Base-by-base conservation (phyloP, 2,797 vertebrate species). In the Carduelis carduelis region DNA sequence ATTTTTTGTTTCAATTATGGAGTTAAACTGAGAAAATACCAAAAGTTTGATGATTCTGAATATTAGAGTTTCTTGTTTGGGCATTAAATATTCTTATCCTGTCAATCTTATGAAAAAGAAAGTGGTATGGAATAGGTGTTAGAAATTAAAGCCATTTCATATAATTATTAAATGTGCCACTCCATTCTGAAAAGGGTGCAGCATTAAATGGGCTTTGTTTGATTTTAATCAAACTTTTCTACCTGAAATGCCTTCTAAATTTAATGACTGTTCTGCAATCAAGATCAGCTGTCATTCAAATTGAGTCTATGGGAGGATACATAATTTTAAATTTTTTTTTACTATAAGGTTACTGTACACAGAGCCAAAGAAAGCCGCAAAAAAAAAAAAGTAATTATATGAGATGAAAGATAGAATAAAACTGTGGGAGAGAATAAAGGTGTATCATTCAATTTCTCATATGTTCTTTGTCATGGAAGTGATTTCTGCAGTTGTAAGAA, bases 221-320 rank as follows among this genome's bases (percentile, higher is more conserved):
- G 94, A 97, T 97, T 95, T 97, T 98, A 97, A 97, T 97, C 95
- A 96, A 96, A 93, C 95, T 94, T 97, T 94, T 70, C 60, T 96
- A 70, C 93, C 47, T 79, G 87, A 93, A 94, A 88, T 89, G 74
- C 56, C 68, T 91, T 95, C 91, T 90, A 91, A 95, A 96, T 95
- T 63, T 97, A 97, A 97, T 95, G 88, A 94, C 93, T 28, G 71
- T 82, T 91, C 94, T 91, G 24, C 82, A 97, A 85, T 96, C 95
- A 94, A 97, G 95, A 96, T 82, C 6, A 30, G 56, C 84, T 97
- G 95, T 94, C 86, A 94, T 69, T 95, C 72, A 96, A 79, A 93
- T 90, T 78, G 20, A 53, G 17, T 26, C 43, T 53, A 81, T 60
- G 69, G 57, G 79, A 46, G 55, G 39, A 94, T 52, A 89, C 15